Percentiles rank a stretch among this genome's conserved stretches.
Conservation (phyloP, 1,140 invertebrate genomes). For the Lethocerus indicus region DNA sequence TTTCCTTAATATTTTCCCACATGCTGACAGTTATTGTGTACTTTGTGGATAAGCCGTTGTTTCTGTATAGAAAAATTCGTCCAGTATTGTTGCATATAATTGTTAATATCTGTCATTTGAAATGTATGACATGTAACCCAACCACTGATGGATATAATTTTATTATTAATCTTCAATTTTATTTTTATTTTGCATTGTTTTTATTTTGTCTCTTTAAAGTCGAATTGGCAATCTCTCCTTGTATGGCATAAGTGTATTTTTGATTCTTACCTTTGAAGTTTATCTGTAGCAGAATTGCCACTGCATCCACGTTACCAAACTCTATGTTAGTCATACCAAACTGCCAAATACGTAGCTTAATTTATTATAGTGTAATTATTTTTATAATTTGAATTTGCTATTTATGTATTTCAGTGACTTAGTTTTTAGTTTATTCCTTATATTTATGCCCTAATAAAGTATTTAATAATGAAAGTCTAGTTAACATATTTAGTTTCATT, state of each 20-base stretch:
- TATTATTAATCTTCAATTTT: neutral
- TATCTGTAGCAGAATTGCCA: neutral
- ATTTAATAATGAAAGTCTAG: too few species aligned
- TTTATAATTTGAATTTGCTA: slow-evolving; percentile 9
- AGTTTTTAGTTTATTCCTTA: too few species aligned
- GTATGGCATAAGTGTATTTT: neutral
- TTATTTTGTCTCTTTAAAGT: neutral
- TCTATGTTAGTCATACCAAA: slow-evolving; percentile 4
- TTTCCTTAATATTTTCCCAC: too few species aligned
- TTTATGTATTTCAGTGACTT: too few species aligned
- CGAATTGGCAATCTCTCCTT: neutral
- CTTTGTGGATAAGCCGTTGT: too few species aligned
- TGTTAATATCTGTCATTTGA: neutral
- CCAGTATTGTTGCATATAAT: too few species aligned
- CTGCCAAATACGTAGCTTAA: slow-evolving; percentile 7
- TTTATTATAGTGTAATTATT: slow-evolving; percentile 6
- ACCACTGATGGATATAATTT: neutral
- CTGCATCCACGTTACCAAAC: slow-evolving; percentile 6
- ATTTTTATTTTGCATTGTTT: neutral
- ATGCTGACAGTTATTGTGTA: too few species aligned
- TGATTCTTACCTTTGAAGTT: neutral
- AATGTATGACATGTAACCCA: neutral
- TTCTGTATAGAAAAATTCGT: too few species aligned
- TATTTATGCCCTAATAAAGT: too few species aligned
- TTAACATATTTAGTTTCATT: too few species aligned